A percentile compares a stretch with the other conserved stretches of the same genome.
phyloP scores from a whole-genome alignment of 2,113 vertebrate genomes.

The Megaceryle maxima region DNA sequence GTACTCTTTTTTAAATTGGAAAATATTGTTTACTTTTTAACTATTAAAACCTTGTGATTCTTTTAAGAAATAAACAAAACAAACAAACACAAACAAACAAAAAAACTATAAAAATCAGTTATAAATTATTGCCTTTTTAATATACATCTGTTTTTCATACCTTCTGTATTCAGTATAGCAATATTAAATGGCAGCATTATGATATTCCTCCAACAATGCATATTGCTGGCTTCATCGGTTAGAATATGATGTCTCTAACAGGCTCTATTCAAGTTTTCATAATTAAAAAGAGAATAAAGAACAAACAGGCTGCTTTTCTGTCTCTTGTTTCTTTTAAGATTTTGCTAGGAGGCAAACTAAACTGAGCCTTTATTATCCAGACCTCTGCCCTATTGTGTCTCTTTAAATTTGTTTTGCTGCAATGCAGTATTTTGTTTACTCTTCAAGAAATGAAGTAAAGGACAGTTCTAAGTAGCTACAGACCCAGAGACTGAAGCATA shows the following conservation, averaged over 20 bases:
- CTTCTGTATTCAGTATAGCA: not conserved
- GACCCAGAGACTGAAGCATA: slow-evolving; percentile 24
- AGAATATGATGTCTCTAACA: fast-evolving
- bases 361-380: not conserved
- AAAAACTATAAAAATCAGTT: not conserved
- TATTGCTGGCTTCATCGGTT: not conserved
- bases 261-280: not conserved
- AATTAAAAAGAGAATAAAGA: not conserved
- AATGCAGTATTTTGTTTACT: slow-evolving; percentile 69
- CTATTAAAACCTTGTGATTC: not conserved
- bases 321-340: not conserved
- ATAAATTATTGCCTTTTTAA: not conserved
- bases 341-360: slow-evolving; percentile 25
- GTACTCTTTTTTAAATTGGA: not conserved
- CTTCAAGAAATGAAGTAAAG: slow-evolving; percentile 43
- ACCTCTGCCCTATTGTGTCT: slow-evolving; percentile 40
- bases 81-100: no score
- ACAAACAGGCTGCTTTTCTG: not conserved
- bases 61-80: not conserved
- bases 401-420: slow-evolving; percentile 59
- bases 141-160: not conserved
- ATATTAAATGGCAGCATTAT: not conserved
- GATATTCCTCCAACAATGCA: not conserved
- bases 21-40: not conserved
- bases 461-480: slow-evolving; percentile 21